Base-by-base conservation (phyloP, 1,140 invertebrate genomes). In the Drosophila saltans region DNA sequence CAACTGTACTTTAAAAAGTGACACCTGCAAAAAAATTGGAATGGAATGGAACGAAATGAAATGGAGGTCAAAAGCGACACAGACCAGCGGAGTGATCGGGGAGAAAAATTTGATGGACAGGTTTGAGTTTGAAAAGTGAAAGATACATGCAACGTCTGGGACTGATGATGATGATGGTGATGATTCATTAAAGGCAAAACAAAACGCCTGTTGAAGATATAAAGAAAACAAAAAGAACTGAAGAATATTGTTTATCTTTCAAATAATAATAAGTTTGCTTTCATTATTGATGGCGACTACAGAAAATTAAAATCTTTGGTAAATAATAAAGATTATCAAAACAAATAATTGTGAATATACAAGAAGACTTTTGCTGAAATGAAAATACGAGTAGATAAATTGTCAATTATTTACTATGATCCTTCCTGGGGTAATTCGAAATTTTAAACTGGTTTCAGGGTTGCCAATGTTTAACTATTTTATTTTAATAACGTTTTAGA, bases 111-210 rank as follows among this genome's bases (percentile, higher is more conserved):
- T 39, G 57, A 59, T 33, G 16, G 57, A 59, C 57, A 59, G 57
- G 57, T 59, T 59, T 59, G 6, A 59, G 57, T 59, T 59, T 59
- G 57, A 59, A 59, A 59, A 59, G 57, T 39, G 57, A 59, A 59
- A 59, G 57, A 59, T 10, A 39, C 57, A 36, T 59, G 33, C 30
- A 57, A 59, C 24, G 45, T 52, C 45, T 52, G 45, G 21, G 9
- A 52, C 26, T 52, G 45, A 24, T 52, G 45, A 24, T 52, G 45
- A 24, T 52, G 45, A 24, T 48, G 45, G 6, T 48, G 45, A 59
- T 39, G 57, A 59, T 59, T 59, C 57, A 59, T 40, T 39, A 39
- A 39, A 21, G 9, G 30, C 16, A 2, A 58, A 28, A 58, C 10
- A 3, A 3, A 30, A 33, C 21, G n/a, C 28, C 28, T 33, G 4